These are phyloP conservation scores for Gymnoscelis rufifasciata DNA, from an alignment of 2,888 invertebrate genomes.

Conservation along the genomic window DNA sequence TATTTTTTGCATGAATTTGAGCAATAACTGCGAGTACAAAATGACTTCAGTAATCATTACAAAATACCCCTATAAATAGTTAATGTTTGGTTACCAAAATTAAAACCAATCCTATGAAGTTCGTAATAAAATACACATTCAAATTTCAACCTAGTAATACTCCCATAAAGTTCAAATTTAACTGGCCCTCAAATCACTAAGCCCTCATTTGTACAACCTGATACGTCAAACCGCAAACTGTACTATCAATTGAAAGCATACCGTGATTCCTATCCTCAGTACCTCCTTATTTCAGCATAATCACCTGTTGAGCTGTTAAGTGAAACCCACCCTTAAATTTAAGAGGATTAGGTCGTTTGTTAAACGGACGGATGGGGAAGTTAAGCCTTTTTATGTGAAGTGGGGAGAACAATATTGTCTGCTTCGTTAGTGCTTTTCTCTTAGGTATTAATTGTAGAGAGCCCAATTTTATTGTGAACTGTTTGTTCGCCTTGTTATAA, in stretches of 20 bases:
- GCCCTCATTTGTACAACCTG: slow-evolving; percentile 31
- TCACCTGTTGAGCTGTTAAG: slow-evolving; percentile 28
- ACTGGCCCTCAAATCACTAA: slow-evolving; percentile 11
- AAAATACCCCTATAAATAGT: neutral
- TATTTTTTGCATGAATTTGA: too few species aligned
- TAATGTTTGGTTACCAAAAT: neutral
- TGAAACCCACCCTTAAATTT: slow-evolving; percentile 24
- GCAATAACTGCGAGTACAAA: too few species aligned
- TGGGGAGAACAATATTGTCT: slow-evolving; percentile 46
- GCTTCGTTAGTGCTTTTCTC: slow-evolving; percentile 50
- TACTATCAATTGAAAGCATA: slow-evolving; percentile 61
- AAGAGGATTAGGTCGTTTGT: slow-evolving; percentile 26
- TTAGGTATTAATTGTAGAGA: slow-evolving; percentile 39
- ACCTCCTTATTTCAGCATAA: slow-evolving; percentile 32
- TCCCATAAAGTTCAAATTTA: slow-evolving; percentile 12
- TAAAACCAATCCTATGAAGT: neutral
- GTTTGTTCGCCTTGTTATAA: slow-evolving; percentile 6
- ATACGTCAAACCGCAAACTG: slow-evolving; percentile 54
- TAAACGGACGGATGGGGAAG: slow-evolving; percentile 8
- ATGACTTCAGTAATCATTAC: too few species aligned
- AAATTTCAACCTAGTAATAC: neutral
- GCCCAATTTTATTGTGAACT: slow-evolving; percentile 14
- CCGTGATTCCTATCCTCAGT: slow-evolving; percentile 48
- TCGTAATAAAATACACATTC: neutral
- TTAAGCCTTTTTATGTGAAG: slow-evolving; percentile 31